Evolutionary conservation across 2,113 vertebrate species (phyloP).

Genomic region (Corythaixoides concolor): DNA sequence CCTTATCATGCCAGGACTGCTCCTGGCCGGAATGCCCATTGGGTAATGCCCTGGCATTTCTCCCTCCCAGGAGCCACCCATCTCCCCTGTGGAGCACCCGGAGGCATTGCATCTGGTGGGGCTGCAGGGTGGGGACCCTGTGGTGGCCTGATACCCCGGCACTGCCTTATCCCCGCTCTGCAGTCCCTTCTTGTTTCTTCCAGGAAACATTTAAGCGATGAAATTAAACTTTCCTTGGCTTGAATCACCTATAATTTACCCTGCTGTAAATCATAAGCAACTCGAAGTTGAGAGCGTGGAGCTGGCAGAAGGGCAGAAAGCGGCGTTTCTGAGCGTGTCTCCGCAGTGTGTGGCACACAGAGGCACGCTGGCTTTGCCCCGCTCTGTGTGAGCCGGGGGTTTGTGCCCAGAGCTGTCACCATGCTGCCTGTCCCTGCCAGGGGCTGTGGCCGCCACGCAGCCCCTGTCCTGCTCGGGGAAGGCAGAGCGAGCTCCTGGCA

Average conservation of each 20-base stretch:
- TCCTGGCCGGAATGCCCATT: fast-evolving
- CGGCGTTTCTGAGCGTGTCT: fast-evolving
- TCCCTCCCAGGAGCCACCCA: neutral
- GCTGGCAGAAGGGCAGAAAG: neutral
- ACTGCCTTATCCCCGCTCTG: neutral
- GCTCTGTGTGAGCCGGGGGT: fast-evolving
- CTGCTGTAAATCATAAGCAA: neutral
- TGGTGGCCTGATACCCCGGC: neutral
- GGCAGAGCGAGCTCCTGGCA: neutral
- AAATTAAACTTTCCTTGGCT: neutral
- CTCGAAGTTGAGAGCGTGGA: fast-evolving
- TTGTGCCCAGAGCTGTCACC: neutral
- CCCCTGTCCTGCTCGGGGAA: neutral
- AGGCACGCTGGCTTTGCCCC: neutral
- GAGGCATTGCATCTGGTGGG: fast-evolving
- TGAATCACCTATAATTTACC: neutral
- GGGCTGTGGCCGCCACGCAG: neutral
- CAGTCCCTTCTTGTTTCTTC: neutral
- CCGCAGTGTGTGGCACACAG: fast-evolving
- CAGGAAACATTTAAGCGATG: neutral
- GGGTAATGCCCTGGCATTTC: neutral
- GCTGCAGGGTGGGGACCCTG: neutral
- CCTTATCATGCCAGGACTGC: neutral
- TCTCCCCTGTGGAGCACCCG: fast-evolving
- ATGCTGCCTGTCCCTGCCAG: neutral